A percentile compares a stretch with the other conserved stretches of the same genome.
phyloP scores from a whole-genome alignment of 2,888 invertebrate species.

The Brenthis ino region DNA sequence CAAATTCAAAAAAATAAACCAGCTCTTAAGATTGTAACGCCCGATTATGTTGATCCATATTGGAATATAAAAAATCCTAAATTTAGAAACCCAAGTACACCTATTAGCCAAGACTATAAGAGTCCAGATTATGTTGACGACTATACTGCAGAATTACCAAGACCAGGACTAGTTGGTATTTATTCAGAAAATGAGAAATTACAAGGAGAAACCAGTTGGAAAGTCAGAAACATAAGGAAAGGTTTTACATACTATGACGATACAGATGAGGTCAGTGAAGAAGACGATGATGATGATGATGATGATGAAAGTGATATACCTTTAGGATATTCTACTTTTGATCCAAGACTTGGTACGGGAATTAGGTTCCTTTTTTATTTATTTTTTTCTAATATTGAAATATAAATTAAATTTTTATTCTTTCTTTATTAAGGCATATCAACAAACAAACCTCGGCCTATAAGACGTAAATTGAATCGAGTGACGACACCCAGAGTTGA shows the following conservation, averaged over 20 bases:
- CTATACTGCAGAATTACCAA: slow-evolving; percentile 65
- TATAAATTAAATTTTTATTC: not conserved
- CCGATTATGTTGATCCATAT: slow-evolving; percentile 66
- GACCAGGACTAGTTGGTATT: slow-evolving; percentile 66
- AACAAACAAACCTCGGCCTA: slow-evolving; percentile 34
- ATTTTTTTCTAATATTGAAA: not conserved
- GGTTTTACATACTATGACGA: slow-evolving; percentile 45
- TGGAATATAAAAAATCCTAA: slow-evolving; percentile 68
- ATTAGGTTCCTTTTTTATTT: no score
- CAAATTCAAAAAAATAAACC: slow-evolving; percentile 45
- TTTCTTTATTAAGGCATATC: slow-evolving; percentile 39
- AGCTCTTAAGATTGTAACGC: slow-evolving; percentile 51
- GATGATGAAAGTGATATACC: slow-evolving; percentile 46
- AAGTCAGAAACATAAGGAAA: slow-evolving; percentile 46
- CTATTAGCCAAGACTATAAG: slow-evolving; percentile 33
- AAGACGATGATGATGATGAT: slow-evolving; percentile 45
- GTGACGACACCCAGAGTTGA: slow-evolving; percentile 45
- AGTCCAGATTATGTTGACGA: slow-evolving; percentile 52
- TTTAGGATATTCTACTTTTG: slow-evolving; percentile 67
- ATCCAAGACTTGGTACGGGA: slow-evolving; percentile 63
- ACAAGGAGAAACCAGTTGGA: slow-evolving; percentile 50
- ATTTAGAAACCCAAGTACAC: slow-evolving; percentile 45
- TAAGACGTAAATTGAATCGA: slow-evolving; percentile 52
- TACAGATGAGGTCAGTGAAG: slow-evolving; percentile 47
- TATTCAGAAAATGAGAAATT: slow-evolving; percentile 60